Evolutionary conservation across 2,113 vertebrate genomes (phyloP).

Genomic region (Morone chrysops): DNA sequence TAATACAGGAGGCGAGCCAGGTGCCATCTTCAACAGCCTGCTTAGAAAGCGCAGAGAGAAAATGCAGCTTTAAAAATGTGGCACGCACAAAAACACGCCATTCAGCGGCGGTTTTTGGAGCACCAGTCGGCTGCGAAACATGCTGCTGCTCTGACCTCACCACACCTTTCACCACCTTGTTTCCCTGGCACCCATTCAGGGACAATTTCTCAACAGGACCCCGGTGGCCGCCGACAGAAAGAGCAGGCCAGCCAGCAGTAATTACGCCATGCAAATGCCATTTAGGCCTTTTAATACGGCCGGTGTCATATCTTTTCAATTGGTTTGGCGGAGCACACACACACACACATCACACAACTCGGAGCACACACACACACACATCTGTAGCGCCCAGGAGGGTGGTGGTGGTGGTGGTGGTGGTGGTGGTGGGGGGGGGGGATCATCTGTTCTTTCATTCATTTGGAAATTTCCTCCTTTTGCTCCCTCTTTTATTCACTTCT

Average conservation of each 20-base stretch:
- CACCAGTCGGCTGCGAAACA: slow-evolving; percentile 42
- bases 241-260: slow-evolving; percentile 67
- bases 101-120: slow-evolving; percentile 1
- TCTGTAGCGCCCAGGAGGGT: slow-evolving; percentile 64
- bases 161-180: slow-evolving; percentile 45
- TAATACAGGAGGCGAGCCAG: neutral
- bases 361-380: slow-evolving; percentile 34
- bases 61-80: neutral
- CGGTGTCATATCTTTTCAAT: slow-evolving; percentile 66
- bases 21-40: slow-evolving; percentile 18
- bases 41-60: slow-evolving; percentile 1
- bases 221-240: slow-evolving; percentile 70
- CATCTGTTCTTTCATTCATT: slow-evolving; percentile 70
- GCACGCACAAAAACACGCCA: neutral
- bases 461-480: slow-evolving; percentile 49
- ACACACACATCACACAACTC: slow-evolving; percentile 51
- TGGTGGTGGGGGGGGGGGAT: slow-evolving; percentile 48
- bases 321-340: slow-evolving; percentile 61
- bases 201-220: slow-evolving; percentile 66
- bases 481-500: slow-evolving; percentile 28
- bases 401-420: too few species aligned
- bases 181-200: slow-evolving; percentile 41
- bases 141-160: slow-evolving; percentile 43
- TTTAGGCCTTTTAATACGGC: slow-evolving; percentile 66
- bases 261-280: slow-evolving; percentile 80